Conservation (phyloP, 2,888 invertebrate genomes). For the Lumbricus terrestris region DNA sequence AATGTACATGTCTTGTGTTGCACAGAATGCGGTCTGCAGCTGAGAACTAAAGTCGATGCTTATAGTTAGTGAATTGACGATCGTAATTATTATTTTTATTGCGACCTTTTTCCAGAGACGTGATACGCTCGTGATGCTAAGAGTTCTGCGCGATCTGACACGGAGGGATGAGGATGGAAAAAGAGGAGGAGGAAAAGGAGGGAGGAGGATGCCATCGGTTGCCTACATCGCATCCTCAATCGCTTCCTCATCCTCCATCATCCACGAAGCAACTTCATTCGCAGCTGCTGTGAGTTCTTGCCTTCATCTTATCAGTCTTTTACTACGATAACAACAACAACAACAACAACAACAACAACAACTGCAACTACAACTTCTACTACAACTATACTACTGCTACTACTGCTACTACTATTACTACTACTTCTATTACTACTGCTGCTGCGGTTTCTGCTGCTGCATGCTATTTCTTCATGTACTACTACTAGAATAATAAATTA, state of each 20-base stretch:
- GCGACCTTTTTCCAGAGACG: not conserved
- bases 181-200: not conserved
- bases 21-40: too few species aligned
- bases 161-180: not conserved
- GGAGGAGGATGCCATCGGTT: not conserved
- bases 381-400: too few species aligned
- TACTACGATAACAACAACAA: too few species aligned
- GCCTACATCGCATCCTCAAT: not conserved
- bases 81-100: not conserved
- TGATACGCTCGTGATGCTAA: not conserved
- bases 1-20: too few species aligned
- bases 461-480: too few species aligned
- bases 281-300: not conserved
- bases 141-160: not conserved
- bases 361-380: too few species aligned
- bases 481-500: too few species aligned
- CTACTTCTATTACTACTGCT: too few species aligned
- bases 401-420: too few species aligned
- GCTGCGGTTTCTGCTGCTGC: too few species aligned
- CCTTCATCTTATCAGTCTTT: not conserved
- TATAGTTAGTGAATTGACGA: not conserved
- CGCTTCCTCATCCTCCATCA: not conserved
- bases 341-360: too few species aligned
- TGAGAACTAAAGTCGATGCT: too few species aligned
- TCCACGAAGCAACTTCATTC: not conserved